Base-by-base conservation (phyloP, 2,113 vertebrate species). In the Trichechus manatus region DNA sequence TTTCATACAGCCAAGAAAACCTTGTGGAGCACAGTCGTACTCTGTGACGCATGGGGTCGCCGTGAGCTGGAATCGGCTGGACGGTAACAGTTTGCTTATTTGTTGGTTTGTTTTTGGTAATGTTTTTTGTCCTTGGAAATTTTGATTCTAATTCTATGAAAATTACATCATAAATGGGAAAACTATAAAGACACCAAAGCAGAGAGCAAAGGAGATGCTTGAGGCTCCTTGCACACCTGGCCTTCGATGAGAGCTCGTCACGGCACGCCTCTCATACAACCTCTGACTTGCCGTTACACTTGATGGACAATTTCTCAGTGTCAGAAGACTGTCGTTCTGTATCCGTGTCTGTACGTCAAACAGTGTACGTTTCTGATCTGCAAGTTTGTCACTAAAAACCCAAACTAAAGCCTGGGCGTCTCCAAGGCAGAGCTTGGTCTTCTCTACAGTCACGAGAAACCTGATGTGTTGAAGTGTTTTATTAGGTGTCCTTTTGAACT, bases 181-280 rank as follows among this genome's bases (percentile, higher is more conserved):
- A 29, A 19, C 27, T 44, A 8, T 63, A 22, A 70, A 47, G 27
- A 63, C 13, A 20, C 27, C 6, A 85, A 42, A 15, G 9, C 14
- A 23, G 74, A 22, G 42, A 23, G 4, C 47, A 5, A 1, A 3
- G 0, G 86, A 4, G 4, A 14, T 78, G 31, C 3, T 0, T 7
- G 6, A 68, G 13, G 27, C 27, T 74, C n/a, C 47, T 56, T 47
- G 56, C 59, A 61, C 59, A 61, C 59, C 59, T 61, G 59, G 59
- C 59, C 23, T 19, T 23, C 4, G 15, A 5, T 59, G 56, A 59
- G 56, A 19, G 56, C 20, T 13, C 15, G 10, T 59, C 56, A 59
- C 14, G 20, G 56, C 56, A 59, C 2, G 31, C 50, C n/a, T 42
- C 11, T 29, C 11, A 20, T 0, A 7, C 44, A 39, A n/a, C 6